phyloP scores from a whole-genome alignment of 2,888 invertebrate species.

The Zaprionus bogoriensis region DNA sequence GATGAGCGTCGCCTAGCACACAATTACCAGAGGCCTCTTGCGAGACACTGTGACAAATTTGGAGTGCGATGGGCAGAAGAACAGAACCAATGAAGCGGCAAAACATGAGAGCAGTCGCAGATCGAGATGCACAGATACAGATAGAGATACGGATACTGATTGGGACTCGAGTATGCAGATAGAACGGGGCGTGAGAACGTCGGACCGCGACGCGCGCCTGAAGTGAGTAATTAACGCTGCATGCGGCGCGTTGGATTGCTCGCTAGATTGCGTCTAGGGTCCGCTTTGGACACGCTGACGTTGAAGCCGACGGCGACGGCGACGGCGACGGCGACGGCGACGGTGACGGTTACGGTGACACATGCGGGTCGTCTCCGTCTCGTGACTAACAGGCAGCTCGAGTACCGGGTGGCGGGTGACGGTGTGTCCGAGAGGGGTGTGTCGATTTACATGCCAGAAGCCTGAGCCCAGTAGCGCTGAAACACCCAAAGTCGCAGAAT shows the following conservation, averaged over 20 bases:
- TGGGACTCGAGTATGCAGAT: conserved; percentile 42
- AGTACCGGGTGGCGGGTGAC: conserved; percentile 25
- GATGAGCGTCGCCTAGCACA: conserved; percentile 65
- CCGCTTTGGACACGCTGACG: conserved; percentile 57
- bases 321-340: conserved; percentile 1
- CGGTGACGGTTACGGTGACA: conserved; percentile 57
- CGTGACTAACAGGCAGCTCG: conserved; percentile 43
- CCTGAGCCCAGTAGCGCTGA: too few species aligned
- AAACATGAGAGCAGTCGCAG: conserved; percentile 77
- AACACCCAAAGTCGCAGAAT: conserved; percentile 42
- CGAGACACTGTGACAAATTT: conserved; percentile 67
- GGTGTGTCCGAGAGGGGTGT: conserved; percentile 54
- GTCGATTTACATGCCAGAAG: conserved; percentile 67
- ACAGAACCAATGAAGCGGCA: conserved; percentile 67
- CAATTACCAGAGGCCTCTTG: conserved; percentile 62
- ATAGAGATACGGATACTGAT: conserved; percentile 43
- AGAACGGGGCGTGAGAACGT: conserved; percentile 58
- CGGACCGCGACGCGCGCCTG: conserved; percentile 30
- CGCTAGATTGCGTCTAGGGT: conserved; percentile 61
- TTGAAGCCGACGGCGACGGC: conserved; percentile 1
- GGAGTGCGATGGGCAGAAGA: conserved; percentile 53
- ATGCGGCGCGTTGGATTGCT: conserved; percentile 64
- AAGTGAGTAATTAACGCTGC: conserved; percentile 77
- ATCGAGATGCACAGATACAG: conserved; percentile 52
- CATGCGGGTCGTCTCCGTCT: conserved; percentile 62